A percentile compares a stretch with the other conserved stretches of the same genome.
Conservation (phyloP, 2,113 vertebrate species). For the Hyperopisus bebe region DNA sequence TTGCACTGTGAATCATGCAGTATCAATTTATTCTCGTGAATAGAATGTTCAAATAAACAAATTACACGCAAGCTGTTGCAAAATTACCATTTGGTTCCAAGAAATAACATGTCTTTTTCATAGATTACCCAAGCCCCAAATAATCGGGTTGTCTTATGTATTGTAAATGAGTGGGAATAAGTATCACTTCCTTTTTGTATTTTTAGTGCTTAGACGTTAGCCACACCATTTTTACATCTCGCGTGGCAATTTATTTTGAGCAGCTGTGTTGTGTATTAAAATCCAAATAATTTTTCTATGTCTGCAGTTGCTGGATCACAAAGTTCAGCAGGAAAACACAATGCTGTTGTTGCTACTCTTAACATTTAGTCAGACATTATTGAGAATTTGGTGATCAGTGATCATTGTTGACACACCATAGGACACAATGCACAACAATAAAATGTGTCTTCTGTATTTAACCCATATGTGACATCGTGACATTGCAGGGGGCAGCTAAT, state of each 20-base stretch:
- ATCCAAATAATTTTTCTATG: not conserved
- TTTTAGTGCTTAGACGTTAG: not conserved
- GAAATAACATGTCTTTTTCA: conserved; percentile 7
- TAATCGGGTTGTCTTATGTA: not conserved
- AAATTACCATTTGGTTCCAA: not conserved
- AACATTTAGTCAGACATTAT: not conserved
- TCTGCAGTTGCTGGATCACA: not conserved
- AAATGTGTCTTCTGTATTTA: no score
- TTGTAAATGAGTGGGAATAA: not conserved
- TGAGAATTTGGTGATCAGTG: no score
- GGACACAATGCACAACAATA: no score
- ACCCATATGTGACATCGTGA: no score
- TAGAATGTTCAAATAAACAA: not conserved
- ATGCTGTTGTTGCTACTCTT: not conserved
- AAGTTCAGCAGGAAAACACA: not conserved
- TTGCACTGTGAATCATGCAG: not conserved
- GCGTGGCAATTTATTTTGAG: not conserved
- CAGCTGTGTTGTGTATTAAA: not conserved
- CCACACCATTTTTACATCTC: not conserved
- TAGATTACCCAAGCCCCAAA: not conserved
- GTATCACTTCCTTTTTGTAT: not conserved
- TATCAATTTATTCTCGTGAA: not conserved
- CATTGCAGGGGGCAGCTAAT: no score
- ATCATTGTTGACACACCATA: no score
- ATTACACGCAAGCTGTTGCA: not conserved